Evolutionary conservation across 1,140 invertebrate species (phyloP).

Genomic region (Micrasema longulum): DNA sequence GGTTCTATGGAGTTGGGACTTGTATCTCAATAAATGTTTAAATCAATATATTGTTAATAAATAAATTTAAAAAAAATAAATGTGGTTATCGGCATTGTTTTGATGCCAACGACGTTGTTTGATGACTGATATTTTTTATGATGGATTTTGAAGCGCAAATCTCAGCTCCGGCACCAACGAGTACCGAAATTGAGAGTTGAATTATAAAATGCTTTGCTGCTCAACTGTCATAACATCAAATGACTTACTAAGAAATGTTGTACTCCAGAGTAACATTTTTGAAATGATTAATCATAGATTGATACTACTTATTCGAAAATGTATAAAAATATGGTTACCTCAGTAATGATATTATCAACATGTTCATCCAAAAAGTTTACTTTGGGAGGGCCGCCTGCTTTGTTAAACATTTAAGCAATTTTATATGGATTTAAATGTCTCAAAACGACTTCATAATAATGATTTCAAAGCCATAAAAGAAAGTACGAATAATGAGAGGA

Average conservation of each 20-base stretch:
- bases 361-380: constrained; percentile 53
- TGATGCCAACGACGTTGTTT: no score
- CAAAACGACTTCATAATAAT: constrained; percentile 12
- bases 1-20: no score
- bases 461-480: neutral
- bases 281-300: neutral
- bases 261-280: neutral
- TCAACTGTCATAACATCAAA: neutral
- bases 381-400: constrained; percentile 41
- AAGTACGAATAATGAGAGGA: neutral
- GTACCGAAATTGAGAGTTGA: neutral
- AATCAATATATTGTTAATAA: no score
- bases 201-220: neutral
- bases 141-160: no score
- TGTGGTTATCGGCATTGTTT: no score
- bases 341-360: constrained; percentile 51
- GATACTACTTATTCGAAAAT: neutral
- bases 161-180: neutral
- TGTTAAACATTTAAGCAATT: constrained; percentile 48
- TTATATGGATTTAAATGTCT: neutral
- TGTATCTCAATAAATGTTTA: no score
- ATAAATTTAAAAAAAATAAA: no score
- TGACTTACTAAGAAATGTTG: neutral
- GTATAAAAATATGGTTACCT: constrained; percentile 42
- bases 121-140: no score